Evolutionary conservation across 2,888 invertebrate species (phyloP), one percentile per base, ranked within the genome.

Genomic region (Synergus laeviventris): DNA sequence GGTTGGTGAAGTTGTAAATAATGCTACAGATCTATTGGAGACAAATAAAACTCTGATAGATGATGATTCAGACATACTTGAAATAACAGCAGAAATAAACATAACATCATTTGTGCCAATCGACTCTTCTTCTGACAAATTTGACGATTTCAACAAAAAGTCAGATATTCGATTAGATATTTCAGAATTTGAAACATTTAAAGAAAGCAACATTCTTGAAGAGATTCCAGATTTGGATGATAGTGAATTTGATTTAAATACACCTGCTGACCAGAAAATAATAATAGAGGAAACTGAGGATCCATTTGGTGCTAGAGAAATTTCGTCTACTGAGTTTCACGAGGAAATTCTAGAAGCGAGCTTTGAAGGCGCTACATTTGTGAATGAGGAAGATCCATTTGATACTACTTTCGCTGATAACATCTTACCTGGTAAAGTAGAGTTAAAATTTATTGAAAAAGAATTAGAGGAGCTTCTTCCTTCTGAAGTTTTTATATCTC

Each of bases 381-480:
- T 93, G 81, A 93, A 93, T 86, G 94, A 94, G 85, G 92, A 91
- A 74, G 97, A 97, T 93, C 97, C 97, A 0, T 97, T 97, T 86
- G 97, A 97, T 87, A 97, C 97, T 31, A 94, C 95, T 73, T 96
- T 96, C 90, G 96, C 95, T 0, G 95, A 95, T 76, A 94, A 95
- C 85, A 93, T 96, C 66, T 91, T 96, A 74, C 96, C 94, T 56
- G 93, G 93, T 31, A 92, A 94, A 82, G 91, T 93, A 75, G 94
- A 94, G 86, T 85, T 94, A 12, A 93, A 93, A 82, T 88, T 93
- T 76, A 93, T 93, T 75, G 93, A 94, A 87, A 92, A 92, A 81
- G 93, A 94, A 85, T 91, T 93, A 18, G 94, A 94, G 74, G 94
- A 95, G 87, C 83, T 92, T 56, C 91, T 91, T 54, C 80, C 88